Evolutionary conservation across 2,113 vertebrate genomes (phyloP).

Genomic region (Calcarius ornatus): DNA sequence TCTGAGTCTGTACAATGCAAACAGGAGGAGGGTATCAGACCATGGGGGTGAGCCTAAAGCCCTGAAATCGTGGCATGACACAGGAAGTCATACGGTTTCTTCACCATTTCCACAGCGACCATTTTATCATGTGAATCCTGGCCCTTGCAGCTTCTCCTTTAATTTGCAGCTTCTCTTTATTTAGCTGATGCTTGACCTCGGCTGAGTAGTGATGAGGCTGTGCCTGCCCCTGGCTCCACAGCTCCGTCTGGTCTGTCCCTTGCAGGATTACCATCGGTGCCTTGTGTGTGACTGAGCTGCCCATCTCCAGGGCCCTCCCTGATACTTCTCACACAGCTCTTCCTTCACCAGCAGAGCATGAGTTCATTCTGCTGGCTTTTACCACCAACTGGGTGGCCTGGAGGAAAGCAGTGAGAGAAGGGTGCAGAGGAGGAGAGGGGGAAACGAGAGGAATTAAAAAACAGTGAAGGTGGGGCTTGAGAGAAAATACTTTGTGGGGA

Average conservation of each 20-base stretch:
- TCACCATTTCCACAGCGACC: neutral
- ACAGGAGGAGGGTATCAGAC: neutral
- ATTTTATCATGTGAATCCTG: neutral
- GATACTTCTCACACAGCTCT: neutral
- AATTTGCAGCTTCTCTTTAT: neutral
- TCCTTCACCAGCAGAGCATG: neutral
- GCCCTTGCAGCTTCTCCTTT: neutral
- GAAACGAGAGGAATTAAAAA: neutral
- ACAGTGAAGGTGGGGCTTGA: constrained; percentile 19
- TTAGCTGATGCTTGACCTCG: neutral
- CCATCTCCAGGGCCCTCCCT: neutral
- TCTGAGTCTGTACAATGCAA: neutral
- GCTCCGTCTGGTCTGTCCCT: neutral
- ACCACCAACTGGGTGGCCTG: neutral
- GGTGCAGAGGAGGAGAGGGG: neutral
- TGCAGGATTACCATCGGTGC: neutral
- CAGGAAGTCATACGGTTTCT: neutral
- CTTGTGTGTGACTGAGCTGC: neutral
- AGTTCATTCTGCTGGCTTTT: neutral
- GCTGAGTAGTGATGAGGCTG: neutral
- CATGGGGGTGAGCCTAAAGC: neutral
- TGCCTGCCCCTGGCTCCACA: neutral
- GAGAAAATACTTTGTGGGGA: constrained; percentile 27
- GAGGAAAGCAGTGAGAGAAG: neutral
- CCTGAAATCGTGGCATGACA: neutral